Conservation (phyloP, 2,797 vertebrate species). For the Hyperoplus lanceolatus region DNA sequence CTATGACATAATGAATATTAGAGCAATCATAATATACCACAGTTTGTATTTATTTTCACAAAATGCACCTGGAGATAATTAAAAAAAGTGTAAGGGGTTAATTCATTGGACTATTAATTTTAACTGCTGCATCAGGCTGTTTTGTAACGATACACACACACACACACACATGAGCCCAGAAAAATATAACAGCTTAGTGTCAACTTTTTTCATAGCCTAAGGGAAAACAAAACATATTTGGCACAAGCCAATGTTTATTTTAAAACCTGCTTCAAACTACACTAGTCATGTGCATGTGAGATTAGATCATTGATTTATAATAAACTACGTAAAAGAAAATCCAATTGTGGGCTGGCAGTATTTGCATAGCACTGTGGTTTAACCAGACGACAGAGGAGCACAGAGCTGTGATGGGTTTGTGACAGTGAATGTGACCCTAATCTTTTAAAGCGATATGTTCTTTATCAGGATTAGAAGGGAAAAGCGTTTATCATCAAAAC, state of each 20-base stretch:
- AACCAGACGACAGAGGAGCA: conserved; percentile 1
- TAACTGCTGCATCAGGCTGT: neutral
- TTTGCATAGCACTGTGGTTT: neutral
- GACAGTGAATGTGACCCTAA: conserved; percentile 60
- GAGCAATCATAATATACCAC: too few relatives aligned
- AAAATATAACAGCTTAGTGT: neutral
- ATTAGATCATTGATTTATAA: too few relatives aligned
- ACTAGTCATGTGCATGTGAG: neutral
- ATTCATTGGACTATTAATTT: neutral
- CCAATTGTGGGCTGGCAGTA: neutral
- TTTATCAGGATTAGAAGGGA: conserved; percentile 62
- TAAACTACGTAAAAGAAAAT: too few relatives aligned
- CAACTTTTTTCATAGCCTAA: neutral
- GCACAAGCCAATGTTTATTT: neutral
- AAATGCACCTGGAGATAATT: neutral
- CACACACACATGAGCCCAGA: neutral
- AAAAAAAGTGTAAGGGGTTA: neutral
- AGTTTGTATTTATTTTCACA: neutral
- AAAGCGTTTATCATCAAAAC: conserved; percentile 34
- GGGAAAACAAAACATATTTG: neutral
- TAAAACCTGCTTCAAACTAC: neutral
- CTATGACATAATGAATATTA: neutral
- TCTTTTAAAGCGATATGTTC: conserved; percentile 68
- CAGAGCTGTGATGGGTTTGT: conserved; percentile 34
- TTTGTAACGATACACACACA: neutral